Conservation (phyloP, 2,888 invertebrate genomes). For the Drosophila barbarae region DNA sequence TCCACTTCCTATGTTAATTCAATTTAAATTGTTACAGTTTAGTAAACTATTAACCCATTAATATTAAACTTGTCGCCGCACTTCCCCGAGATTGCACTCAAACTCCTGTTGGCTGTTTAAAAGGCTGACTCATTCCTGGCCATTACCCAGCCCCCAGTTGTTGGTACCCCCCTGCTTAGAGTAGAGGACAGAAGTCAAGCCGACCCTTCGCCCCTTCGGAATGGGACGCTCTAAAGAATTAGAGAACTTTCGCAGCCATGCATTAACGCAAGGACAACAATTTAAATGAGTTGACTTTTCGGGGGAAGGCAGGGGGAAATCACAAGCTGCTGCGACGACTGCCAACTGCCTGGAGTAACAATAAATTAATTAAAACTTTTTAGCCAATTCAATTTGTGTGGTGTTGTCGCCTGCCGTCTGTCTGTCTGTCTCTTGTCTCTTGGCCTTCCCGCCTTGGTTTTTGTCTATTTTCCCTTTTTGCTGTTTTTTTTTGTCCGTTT, state of each 20-base stretch:
- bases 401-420: slow-evolving; percentile 61
- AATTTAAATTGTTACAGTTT: not conserved
- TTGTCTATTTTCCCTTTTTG: slow-evolving; percentile 20
- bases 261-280: slow-evolving; percentile 65
- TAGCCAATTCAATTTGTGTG: slow-evolving; percentile 75
- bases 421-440: slow-evolving; percentile 29
- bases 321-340: slow-evolving; percentile 46
- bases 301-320: slow-evolving; percentile 13
- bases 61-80: not conserved
- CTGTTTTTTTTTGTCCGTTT: slow-evolving; percentile 7
- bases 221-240: slow-evolving; percentile 55
- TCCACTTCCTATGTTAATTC: not conserved
- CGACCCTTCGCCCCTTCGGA: slow-evolving; percentile 19
- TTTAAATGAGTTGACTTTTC: slow-evolving; percentile 63
- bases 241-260: slow-evolving; percentile 70
- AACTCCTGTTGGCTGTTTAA: slow-evolving; percentile 2
- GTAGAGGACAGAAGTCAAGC: slow-evolving; percentile 21
- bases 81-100: not conserved
- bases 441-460: slow-evolving; percentile 15
- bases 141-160: slow-evolving; percentile 42
- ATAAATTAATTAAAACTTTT: slow-evolving; percentile 75
- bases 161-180: not conserved
- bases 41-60: slow-evolving; percentile 2
- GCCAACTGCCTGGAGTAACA: slow-evolving; percentile 61
- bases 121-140: slow-evolving; percentile 43